These are phyloP conservation scores for Cairina moschata DNA, from an alignment of 2,113 vertebrate species.

Conservation along the genomic window DNA sequence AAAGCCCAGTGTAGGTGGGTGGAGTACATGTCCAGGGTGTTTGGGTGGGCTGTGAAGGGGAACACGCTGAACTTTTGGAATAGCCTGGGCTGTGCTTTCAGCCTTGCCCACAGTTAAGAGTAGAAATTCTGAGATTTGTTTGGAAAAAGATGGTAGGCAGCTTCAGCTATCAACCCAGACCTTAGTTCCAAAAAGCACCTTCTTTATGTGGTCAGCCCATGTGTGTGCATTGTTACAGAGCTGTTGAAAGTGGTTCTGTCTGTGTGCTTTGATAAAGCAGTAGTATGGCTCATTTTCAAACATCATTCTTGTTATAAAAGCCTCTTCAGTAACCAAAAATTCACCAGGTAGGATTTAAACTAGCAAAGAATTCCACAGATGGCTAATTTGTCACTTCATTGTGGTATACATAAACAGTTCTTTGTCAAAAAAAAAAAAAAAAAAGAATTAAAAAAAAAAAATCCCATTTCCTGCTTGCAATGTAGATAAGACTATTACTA, in stretches of 20 bases:
- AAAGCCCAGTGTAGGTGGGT: background rate
- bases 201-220: background rate
- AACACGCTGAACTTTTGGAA: background rate
- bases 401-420: background rate
- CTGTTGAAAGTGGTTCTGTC: background rate
- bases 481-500: background rate
- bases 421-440: background rate
- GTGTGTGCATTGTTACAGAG: background rate
- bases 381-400: background rate
- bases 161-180: background rate
- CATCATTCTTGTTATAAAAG: background rate
- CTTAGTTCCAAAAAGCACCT: background rate
- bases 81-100: background rate
- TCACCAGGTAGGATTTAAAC: background rate
- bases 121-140: background rate
- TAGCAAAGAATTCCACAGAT: background rate
- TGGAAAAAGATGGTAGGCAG: background rate
- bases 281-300: conserved; percentile 9
- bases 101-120: background rate
- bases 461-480: background rate
- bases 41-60: background rate
- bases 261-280: conserved; percentile 24
- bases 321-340: conserved; percentile 25
- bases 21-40: background rate
- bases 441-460: too few species aligned